phyloP scores from a whole-genome alignment of 2,797 vertebrate genomes.

The Scarus forsteni region DNA sequence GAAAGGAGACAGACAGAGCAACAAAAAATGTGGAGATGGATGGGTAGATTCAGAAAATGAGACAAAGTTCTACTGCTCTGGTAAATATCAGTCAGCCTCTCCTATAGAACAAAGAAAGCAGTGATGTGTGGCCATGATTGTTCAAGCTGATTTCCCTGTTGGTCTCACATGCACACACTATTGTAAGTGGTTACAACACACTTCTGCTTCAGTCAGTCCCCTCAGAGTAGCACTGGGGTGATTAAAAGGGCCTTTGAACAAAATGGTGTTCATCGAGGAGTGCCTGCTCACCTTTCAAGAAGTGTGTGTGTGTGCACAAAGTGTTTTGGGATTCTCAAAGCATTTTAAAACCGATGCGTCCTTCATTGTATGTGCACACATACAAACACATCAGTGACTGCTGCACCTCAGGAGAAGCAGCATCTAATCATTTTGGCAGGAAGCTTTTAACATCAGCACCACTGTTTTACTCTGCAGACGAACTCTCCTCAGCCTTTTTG shows the following conservation, averaged over 20 bases:
- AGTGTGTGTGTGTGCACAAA: conserved; percentile 15
- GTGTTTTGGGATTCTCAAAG: conserved; percentile 48
- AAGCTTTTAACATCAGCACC: conserved; percentile 63
- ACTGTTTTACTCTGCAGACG: conserved; percentile 65
- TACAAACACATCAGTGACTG: conserved; percentile 49
- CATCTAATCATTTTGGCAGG: conserved; percentile 73
- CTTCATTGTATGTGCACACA: neutral
- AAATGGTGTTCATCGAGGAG: conserved; percentile 46
- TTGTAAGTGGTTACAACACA: conserved; percentile 41
- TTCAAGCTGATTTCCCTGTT: conserved; percentile 74
- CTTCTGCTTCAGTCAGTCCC: conserved; percentile 32
- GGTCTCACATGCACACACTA: conserved; percentile 34
- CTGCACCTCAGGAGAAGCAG: conserved; percentile 53
- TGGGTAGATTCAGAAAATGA: conserved; percentile 29
- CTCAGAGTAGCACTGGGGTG: conserved; percentile 41
- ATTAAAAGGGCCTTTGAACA: conserved; percentile 72
- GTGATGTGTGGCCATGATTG: conserved; percentile 67
- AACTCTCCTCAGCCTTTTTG: conserved; percentile 33
- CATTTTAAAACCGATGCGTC: conserved; percentile 43
- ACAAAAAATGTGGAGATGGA: conserved; percentile 9
- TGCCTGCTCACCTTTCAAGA: conserved; percentile 41
- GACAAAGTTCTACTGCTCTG: conserved; percentile 46
- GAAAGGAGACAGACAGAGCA: conserved; percentile 8
- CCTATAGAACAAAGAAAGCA: conserved; percentile 60
- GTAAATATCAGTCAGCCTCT: conserved; percentile 62